Evolutionary conservation across 2,113 vertebrate species (phyloP), one percentile per base, ranked within the genome.

Genomic region (Cyprinodon variegatus): DNA sequence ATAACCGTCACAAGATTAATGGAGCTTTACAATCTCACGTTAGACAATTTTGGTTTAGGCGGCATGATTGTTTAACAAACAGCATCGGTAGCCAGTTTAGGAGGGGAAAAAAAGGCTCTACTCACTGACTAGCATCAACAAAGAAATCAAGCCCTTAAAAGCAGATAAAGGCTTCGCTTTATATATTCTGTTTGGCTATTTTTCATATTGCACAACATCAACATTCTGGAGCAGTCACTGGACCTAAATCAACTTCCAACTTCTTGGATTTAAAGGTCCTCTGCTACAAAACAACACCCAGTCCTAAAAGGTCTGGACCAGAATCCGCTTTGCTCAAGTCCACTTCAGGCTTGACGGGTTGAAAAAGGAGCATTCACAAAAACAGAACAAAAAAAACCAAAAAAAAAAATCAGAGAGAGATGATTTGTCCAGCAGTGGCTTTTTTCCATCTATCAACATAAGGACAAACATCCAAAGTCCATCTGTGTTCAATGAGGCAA

Each of bases 131-230:
- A 79, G 37, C 74, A 74, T 81, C 76, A 77, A 89, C 74, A 88
- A 83, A 81, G 79, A 78, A 79, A 83, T 45, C 85, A 78, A 82
- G 87, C 74, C 83, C 76, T 91, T 90, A 89, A 29, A 91, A 91
- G 90, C 90, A 90, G 78, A 89, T 61, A 79, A 62, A 77, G 79
- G 72, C 66, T 41, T 68, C 65, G 79, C 45, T 65, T 43, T 62
- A 57, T 17, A n/a, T 17, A 88, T 71, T 88, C 61, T 39, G 7
- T 72, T 83, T 74, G 86, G 78, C 84, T 82, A 77, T 64, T 81
- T 83, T 86, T 85, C 65, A 90, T 87, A 90, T 90, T 90, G 84
- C 82, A 88, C 87, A 86, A 76, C 79, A 81, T 78, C 76, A 79
- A 74, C 83, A 22, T 66, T 70, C 67, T 60, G 13, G 29, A 78